phyloP scores from a whole-genome alignment of 1,140 invertebrate species.

The Drosophila pseudoananassae region DNA sequence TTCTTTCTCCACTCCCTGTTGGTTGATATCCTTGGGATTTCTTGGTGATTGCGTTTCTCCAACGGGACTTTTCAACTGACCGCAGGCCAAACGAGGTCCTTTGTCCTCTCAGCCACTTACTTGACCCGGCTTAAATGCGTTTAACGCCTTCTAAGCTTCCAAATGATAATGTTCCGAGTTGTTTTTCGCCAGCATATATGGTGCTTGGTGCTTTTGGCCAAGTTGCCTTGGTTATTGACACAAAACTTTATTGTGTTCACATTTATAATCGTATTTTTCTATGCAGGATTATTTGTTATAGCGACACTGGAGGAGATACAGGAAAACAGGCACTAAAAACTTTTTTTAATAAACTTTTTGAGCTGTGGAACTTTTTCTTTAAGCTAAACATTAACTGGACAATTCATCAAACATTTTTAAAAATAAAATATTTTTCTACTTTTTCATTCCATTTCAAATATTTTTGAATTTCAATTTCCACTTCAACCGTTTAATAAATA shows the following conservation, averaged over 20 bases:
- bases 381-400: not conserved
- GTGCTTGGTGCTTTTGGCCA: slow-evolving; percentile 4
- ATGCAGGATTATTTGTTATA: slow-evolving; percentile 57
- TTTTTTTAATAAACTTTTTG: not conserved
- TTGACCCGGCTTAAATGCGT: slow-evolving; percentile 61
- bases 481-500: slow-evolving; percentile 3
- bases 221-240: slow-evolving; percentile 65
- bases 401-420: not conserved
- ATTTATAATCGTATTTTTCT: slow-evolving; percentile 25
- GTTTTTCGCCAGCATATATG: slow-evolving; percentile 18
- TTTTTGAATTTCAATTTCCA: slow-evolving; percentile 9
- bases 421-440: not conserved
- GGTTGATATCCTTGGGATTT: slow-evolving; percentile 19
- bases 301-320: slow-evolving; percentile 6
- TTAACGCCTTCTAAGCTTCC: slow-evolving; percentile 72
- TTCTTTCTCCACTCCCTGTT: not conserved
- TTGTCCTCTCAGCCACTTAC: slow-evolving; percentile 53
- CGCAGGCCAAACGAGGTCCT: slow-evolving; percentile 25
- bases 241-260: slow-evolving; percentile 36
- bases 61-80: slow-evolving; percentile 14
- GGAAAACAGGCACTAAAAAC: slow-evolving; percentile 4
- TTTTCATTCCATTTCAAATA: not conserved
- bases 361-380: not conserved
- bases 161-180: slow-evolving; percentile 69
- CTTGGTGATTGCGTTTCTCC: slow-evolving; percentile 16